Evolutionary conservation across 2,888 invertebrate genomes (phyloP).

Genomic region (Pyrrhosoma nymphula): DNA sequence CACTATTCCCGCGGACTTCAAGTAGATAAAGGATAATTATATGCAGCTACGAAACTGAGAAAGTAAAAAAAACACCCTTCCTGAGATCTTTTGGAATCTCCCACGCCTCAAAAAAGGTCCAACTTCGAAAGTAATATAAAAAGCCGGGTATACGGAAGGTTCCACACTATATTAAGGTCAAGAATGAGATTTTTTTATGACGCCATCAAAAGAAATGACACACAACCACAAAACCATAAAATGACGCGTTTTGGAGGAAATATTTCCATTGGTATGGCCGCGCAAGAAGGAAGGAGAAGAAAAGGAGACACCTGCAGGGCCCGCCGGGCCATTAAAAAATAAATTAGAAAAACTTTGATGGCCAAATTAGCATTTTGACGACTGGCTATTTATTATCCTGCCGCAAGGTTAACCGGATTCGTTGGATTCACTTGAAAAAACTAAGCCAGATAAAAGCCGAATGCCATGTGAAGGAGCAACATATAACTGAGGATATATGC

Average conservation of each 20-base stretch:
- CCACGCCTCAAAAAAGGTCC: slow-evolving; percentile 17
- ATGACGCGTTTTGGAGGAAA: slow-evolving; percentile 47
- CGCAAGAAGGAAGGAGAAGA: background rate
- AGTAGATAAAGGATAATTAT: slow-evolving; percentile 32
- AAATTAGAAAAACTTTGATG: slow-evolving; percentile 45
- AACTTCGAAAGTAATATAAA: background rate
- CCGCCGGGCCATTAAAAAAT: slow-evolving; percentile 23
- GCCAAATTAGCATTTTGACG: slow-evolving; percentile 48
- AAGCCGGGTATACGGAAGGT: slow-evolving; percentile 36
- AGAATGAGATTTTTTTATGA: slow-evolving; percentile 49
- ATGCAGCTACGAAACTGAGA: background rate
- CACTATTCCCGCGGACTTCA: background rate
- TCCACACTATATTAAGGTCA: slow-evolving; percentile 38
- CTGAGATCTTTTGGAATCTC: background rate
- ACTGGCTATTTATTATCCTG: slow-evolving; percentile 44
- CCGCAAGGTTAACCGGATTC: slow-evolving; percentile 49
- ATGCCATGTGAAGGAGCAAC: background rate
- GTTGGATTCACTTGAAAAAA: slow-evolving; percentile 8
- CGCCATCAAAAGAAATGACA: slow-evolving; percentile 44
- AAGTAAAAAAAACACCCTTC: background rate
- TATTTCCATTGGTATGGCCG: slow-evolving; percentile 37
- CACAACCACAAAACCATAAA: slow-evolving; percentile 44
- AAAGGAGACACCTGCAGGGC: background rate
- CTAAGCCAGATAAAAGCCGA: background rate
- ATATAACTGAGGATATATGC: background rate